These are phyloP conservation scores for Datnioides undecimradiatus DNA, from an alignment of 2,113 vertebrate genomes.

Conservation along the genomic window DNA sequence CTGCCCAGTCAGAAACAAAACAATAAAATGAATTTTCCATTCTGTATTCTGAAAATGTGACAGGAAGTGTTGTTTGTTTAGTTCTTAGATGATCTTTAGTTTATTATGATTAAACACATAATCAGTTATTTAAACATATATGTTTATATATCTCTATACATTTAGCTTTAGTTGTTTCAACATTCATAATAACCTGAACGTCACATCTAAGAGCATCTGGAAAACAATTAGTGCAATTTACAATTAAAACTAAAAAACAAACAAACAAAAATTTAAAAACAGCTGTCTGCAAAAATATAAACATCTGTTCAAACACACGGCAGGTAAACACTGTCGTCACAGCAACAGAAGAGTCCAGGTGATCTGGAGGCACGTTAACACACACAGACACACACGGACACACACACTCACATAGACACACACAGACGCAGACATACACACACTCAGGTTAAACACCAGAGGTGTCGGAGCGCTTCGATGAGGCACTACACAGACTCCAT, in stretches of 20 bases:
- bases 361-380: constrained; percentile 71
- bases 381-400: constrained; percentile 21
- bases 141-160: constrained; percentile 49
- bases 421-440: too few species aligned
- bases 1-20: too few species aligned
- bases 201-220: constrained; percentile 73
- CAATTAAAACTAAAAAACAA: constrained; percentile 69
- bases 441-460: constrained; percentile 9
- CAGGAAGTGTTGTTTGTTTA: not conserved
- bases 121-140: constrained; percentile 60
- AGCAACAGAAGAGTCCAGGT: constrained; percentile 11
- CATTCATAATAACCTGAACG: constrained; percentile 78
- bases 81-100: constrained; percentile 41
- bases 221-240: constrained; percentile 84
- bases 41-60: too few species aligned
- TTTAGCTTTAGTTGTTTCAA: constrained; percentile 75
- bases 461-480: not conserved
- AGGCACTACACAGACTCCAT: constrained; percentile 18
- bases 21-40: too few species aligned
- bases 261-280: too few species aligned
- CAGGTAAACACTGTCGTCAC: constrained; percentile 47
- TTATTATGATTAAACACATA: constrained; percentile 74
- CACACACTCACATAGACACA: constrained; percentile 12
- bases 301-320: constrained; percentile 62
- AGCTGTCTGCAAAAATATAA: constrained; percentile 81